phyloP scores from a whole-genome alignment of 2,888 invertebrate species.

The Chironomus riparius region DNA sequence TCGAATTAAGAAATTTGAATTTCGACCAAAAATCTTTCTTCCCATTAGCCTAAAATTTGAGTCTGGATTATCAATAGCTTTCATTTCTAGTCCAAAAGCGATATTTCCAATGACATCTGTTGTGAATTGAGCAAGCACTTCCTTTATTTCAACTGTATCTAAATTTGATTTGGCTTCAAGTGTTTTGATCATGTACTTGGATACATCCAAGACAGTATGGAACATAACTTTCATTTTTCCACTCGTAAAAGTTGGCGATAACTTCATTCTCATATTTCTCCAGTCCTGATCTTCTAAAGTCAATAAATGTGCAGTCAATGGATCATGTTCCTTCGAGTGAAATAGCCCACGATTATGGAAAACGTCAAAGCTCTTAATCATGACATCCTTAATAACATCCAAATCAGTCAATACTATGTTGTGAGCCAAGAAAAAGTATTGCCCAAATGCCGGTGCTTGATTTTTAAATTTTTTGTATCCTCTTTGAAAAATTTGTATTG shows the following conservation, averaged over 20 bases:
- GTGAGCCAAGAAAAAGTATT: slow-evolving; percentile 36
- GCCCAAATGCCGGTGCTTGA: slow-evolving; percentile 37
- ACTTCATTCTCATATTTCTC: slow-evolving; percentile 28
- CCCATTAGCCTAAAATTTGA: no score
- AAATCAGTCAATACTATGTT: slow-evolving; percentile 36
- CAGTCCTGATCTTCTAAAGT: slow-evolving; percentile 27
- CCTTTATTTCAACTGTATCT: no score
- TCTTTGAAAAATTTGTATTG: not conserved
- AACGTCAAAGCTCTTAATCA: slow-evolving; percentile 29
- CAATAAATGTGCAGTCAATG: slow-evolving; percentile 1
- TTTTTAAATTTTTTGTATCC: not conserved
- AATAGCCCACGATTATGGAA: slow-evolving; percentile 16
- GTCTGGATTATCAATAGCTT: slow-evolving; percentile 24
- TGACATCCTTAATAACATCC: slow-evolving; percentile 36
- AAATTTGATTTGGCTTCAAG: no score
- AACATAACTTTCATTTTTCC: slow-evolving; percentile 39
- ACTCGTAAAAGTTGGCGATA: slow-evolving; percentile 30
- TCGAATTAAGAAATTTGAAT: not conserved
- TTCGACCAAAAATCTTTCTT: not conserved
- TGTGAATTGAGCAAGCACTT: no score
- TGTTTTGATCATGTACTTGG: not conserved
- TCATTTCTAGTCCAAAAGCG: no score
- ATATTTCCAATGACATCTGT: no score
- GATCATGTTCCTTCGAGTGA: not conserved
- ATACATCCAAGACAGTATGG: not conserved